Conservation (phyloP, 2,888 invertebrate species). For the Notocelia uddmanniana region DNA sequence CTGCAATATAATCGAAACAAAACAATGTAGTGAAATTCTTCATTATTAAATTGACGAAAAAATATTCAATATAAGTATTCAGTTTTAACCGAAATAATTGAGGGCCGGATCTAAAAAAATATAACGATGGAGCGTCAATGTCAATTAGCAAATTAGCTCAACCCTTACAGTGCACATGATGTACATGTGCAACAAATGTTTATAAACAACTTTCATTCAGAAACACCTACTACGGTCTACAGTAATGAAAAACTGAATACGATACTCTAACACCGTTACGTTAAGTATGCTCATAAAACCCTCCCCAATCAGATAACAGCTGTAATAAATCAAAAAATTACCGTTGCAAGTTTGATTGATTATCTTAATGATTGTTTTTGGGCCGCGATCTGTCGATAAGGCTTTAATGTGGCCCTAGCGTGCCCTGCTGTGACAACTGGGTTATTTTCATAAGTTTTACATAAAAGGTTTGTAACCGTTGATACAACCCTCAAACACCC, state of each 20-base stretch:
- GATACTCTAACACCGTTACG: conserved; percentile 10
- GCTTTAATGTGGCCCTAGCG: conserved; percentile 51
- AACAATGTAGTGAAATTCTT: too few species aligned
- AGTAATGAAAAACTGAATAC: not conserved
- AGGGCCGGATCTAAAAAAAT: too few species aligned
- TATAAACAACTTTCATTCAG: too few species aligned
- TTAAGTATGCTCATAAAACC: conserved; percentile 1
- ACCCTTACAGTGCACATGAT: too few species aligned
- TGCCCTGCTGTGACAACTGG: conserved; percentile 40
- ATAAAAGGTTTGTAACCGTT: conserved; percentile 12
- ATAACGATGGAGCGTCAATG: too few species aligned
- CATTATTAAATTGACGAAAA: too few species aligned
- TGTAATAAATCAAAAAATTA: conserved; percentile 52
- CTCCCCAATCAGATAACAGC: conserved; percentile 46
- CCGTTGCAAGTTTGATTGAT: conserved; percentile 52
- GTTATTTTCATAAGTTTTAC: conserved; percentile 26
- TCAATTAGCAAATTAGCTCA: too few species aligned
- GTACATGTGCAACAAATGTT: too few species aligned
- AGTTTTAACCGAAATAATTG: too few species aligned
- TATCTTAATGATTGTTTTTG: conserved; percentile 57
- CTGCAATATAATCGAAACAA: too few species aligned
- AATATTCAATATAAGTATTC: too few species aligned
- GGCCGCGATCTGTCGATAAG: conserved; percentile 48
- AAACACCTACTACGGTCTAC: not conserved
- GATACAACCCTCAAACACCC: not conserved